Evolutionary conservation across 2,888 invertebrate genomes (phyloP), one percentile per base, ranked within the genome.

Genomic region (Caenorhabditis parvicauda): DNA sequence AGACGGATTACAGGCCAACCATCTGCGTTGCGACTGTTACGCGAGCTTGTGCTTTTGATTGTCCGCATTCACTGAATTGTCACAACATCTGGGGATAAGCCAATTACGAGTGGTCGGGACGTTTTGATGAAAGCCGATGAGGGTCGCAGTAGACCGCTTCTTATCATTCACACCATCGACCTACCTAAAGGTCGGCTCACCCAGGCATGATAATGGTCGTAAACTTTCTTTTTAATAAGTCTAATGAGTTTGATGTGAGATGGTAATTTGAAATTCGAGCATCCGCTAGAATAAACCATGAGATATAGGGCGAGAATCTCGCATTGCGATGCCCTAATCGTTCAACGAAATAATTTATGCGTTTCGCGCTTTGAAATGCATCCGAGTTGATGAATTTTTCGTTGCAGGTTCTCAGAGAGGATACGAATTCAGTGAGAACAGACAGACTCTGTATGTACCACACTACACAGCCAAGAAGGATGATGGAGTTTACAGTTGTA

Each of bases 401-500:
- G 22, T 54, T 73, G 57, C 61, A 74, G 74, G 61, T 25, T 64
- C 59, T 7, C 59, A 63, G 37, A 59, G 75, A 25, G 67, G 66
- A 1, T 75, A 75, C 54, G 63, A 69, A 6, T 75, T 74, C 58
- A 61, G 65, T 17, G 70, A 74, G n/a, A 59, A 72, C 50, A 61
- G 62, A 35, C 72, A 72, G 46, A 64, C 64, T 17, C 54, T 75
- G 14, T 59, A 65, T 21, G 72, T 75, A 41, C 72, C 73, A 21
- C 51, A 70, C 32, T 75, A 57, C 54, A 61, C 55, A 25, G 57
- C 69, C 3, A 70, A 65, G 53, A 64, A 60, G 32, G 75, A 75
- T 45, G 75, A 75, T 48, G 75, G 74, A 28, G 39, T 63, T 24
- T 75, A 75, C 42, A 61, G 63, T 25, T 75, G 75, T 63, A 71